These are phyloP conservation scores for Idaea straminata DNA, from an alignment of 2,888 invertebrate species.

Conservation along the genomic window DNA sequence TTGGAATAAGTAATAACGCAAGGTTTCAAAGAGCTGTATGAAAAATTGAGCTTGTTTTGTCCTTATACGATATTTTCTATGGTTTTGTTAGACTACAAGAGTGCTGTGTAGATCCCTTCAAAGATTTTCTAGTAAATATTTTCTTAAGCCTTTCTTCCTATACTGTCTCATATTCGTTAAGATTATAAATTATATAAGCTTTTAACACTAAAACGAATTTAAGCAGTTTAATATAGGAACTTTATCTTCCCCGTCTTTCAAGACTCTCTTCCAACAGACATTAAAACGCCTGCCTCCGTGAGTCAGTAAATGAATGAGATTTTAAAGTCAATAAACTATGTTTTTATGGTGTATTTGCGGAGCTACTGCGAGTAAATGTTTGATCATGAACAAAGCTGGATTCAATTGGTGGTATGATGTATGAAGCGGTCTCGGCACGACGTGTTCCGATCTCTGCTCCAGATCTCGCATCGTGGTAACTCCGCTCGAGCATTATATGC, in stretches of 20 bases:
- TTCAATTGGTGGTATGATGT: conserved; percentile 57
- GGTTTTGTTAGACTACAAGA: too few species aligned
- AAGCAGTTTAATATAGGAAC: neutral
- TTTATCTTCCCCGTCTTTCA: neutral
- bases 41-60: too few species aligned
- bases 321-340: neutral
- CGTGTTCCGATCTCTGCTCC: conserved; percentile 58
- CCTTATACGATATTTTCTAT: too few species aligned
- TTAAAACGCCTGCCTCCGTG: neutral
- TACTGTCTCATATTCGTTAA: too few species aligned
- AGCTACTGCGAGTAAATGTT: conserved; percentile 38
- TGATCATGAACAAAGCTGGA: conserved; percentile 31
- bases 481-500: conserved; percentile 67
- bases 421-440: conserved; percentile 52
- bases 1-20: neutral
- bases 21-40: neutral
- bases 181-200: too few species aligned
- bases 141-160: too few species aligned
- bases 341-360: neutral
- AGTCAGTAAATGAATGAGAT: neutral
- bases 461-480: conserved; percentile 68
- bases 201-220: too few species aligned
- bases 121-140: too few species aligned
- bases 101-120: too few species aligned
- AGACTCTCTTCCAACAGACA: neutral